Percentiles rank a stretch among this genome's conserved stretches.
These are phyloP conservation scores for Hypsibius dujardini DNA, from an alignment of 1,140 invertebrate genomes.

Conservation along the genomic window DNA sequence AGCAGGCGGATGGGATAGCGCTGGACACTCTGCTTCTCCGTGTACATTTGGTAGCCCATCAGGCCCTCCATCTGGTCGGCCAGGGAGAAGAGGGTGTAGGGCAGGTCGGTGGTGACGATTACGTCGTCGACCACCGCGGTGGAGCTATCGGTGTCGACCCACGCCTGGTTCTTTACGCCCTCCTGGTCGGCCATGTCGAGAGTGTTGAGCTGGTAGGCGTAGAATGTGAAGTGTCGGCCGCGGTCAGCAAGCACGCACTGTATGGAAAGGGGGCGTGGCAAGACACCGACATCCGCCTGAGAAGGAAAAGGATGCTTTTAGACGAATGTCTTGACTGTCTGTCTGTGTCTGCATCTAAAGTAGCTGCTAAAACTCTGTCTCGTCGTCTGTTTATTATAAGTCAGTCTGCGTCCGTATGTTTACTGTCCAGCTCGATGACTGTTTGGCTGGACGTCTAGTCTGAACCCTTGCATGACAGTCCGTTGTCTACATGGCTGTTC, in stretches of 20 bases:
- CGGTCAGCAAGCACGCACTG: constrained; percentile 20
- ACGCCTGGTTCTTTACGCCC: constrained; percentile 24
- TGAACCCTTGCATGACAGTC: too few relatives aligned
- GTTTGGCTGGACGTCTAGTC: too few relatives aligned
- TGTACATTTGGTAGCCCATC: constrained; percentile 17
- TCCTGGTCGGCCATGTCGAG: constrained; percentile 20
- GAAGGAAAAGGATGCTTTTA: too few relatives aligned
- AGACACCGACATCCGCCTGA: constrained; percentile 20
- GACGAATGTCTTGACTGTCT: too few relatives aligned
- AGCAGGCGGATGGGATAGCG: background rate
- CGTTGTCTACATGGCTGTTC: too few relatives aligned
- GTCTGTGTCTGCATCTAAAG: too few relatives aligned
- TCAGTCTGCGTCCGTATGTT: too few relatives aligned
- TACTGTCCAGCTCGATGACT: too few relatives aligned
- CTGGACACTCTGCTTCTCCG: background rate
- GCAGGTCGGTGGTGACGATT: background rate
- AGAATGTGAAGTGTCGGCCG: constrained; percentile 2
- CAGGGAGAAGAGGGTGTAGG: background rate
- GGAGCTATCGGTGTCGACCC: constrained; percentile 22
- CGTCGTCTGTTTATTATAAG: too few relatives aligned
- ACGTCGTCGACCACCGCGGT: background rate
- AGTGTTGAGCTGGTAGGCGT: constrained; percentile 24
- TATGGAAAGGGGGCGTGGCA: constrained; percentile 21
- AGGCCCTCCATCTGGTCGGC: constrained; percentile 13
- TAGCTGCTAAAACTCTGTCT: too few relatives aligned